These are phyloP conservation scores for Notiomystis cincta DNA, from an alignment of 2,113 vertebrate species.

Conservation along the genomic window DNA sequence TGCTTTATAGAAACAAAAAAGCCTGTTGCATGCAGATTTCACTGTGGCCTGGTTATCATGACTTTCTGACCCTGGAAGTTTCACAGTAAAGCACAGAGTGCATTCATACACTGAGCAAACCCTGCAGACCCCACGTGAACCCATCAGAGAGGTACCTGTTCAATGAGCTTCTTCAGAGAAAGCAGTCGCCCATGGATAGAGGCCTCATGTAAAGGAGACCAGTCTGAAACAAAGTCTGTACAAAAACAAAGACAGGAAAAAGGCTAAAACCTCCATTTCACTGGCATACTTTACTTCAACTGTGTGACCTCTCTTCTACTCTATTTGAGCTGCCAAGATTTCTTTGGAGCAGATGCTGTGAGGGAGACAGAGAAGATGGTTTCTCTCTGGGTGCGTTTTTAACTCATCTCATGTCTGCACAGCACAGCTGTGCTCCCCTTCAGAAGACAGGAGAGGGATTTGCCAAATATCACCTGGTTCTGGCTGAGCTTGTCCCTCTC, in stretches of 20 bases:
- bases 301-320: neutral
- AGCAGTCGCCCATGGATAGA: conserved; percentile 79
- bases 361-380: neutral
- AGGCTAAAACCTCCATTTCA: neutral
- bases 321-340: neutral
- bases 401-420: neutral
- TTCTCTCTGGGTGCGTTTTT: neutral
- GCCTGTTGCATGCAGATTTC: neutral
- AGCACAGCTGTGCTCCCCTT: neutral
- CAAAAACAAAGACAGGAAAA: neutral
- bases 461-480: neutral
- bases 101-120: neutral
- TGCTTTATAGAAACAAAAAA: neutral
- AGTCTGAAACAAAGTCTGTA: conserved; percentile 79
- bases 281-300: neutral
- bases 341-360: neutral
- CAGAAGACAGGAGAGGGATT: neutral
- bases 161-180: conserved; percentile 76
- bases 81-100: neutral
- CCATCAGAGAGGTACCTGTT: conserved; percentile 70
- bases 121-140: neutral
- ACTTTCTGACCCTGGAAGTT: neutral
- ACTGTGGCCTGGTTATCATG: neutral
- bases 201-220: conserved; percentile 87
- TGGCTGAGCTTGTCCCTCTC: neutral